A percentile compares a stretch with the other conserved stretches of the same genome.
Evolutionary conservation across 2,113 vertebrate species (phyloP).

Genomic region (Aplodontia rufa): DNA sequence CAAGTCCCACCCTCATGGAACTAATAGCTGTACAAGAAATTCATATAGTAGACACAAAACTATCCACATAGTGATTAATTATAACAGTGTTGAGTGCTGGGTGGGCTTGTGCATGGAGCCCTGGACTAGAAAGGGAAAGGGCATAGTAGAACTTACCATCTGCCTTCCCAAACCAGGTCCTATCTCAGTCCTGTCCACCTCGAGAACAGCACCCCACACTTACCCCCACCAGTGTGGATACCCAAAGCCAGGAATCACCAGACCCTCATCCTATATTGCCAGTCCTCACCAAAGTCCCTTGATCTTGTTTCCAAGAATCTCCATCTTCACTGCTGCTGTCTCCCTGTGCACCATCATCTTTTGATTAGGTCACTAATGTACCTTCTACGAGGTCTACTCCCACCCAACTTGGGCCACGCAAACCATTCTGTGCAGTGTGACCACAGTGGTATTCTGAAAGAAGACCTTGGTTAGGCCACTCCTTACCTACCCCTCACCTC

Average conservation of each 20-base stretch:
- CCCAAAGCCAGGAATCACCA: not conserved
- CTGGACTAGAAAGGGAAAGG: not conserved
- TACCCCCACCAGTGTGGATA: rapidly evolving
- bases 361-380: rapidly evolving
- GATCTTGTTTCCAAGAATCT: not conserved
- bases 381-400: rapidly evolving
- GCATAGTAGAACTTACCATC: not conserved
- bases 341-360: not conserved
- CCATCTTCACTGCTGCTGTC: not conserved
- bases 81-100: not conserved
- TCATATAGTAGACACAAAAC: not conserved
- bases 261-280: not conserved
- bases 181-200: not conserved
- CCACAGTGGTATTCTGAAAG: not conserved
- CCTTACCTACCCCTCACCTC: not conserved
- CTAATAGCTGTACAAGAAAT: conserved; percentile 39
- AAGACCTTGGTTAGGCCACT: not conserved
- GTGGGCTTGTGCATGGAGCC: not conserved
- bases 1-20: conserved; percentile 28
- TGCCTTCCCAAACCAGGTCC: not conserved
- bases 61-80: conserved; percentile 26
- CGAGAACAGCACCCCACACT: not conserved
- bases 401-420: not conserved
- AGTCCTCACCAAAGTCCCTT: not conserved
- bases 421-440: not conserved